Conservation (phyloP, 1,140 invertebrate species). For the Sesamia nonagrioides region DNA sequence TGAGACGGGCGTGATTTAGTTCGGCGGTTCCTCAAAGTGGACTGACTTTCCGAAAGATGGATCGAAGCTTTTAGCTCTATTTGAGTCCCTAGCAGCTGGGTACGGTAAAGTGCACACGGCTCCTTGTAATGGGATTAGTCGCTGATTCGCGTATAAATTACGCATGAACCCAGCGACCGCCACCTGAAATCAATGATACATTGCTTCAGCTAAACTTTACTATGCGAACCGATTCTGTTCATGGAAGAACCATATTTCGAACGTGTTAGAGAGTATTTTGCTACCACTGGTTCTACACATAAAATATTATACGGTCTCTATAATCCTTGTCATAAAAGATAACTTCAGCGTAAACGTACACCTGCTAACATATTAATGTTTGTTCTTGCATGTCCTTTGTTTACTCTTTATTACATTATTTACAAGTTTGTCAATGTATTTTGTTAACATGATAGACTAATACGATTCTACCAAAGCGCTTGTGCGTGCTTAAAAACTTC, state of each 20-base stretch:
- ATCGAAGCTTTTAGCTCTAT: slow-evolving; percentile 82
- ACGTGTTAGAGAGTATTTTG: slow-evolving; percentile 21
- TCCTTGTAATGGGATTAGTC: slow-evolving; percentile 64
- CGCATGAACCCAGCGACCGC: slow-evolving; percentile 54
- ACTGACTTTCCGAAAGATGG: slow-evolving; percentile 75
- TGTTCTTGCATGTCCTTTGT: slow-evolving; percentile 8
- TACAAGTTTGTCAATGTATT: slow-evolving; percentile 19
- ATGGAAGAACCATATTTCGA: neutral
- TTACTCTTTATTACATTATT: slow-evolving; percentile 36
- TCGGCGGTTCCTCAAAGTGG: slow-evolving; percentile 72
- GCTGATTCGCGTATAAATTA: slow-evolving; percentile 59
- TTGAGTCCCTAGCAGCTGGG: slow-evolving; percentile 70
- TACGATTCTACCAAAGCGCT: slow-evolving; percentile 23
- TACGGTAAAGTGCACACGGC: slow-evolving; percentile 67
- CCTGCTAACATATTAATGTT: slow-evolving; percentile 23
- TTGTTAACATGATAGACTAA: slow-evolving; percentile 35
- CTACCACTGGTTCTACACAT: slow-evolving; percentile 4
- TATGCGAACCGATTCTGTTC: neutral
- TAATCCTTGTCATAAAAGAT: slow-evolving; percentile 37
- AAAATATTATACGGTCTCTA: slow-evolving; percentile 21
- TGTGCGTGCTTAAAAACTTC: slow-evolving; percentile 35
- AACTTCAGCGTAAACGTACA: slow-evolving; percentile 27
- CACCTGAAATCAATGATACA: slow-evolving; percentile 56
- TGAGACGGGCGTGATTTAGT: slow-evolving; percentile 71
- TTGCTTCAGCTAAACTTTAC: slow-evolving; percentile 35